Conservation (phyloP, 2,113 vertebrate genomes). For the Corythoichthys haematopterus region DNA sequence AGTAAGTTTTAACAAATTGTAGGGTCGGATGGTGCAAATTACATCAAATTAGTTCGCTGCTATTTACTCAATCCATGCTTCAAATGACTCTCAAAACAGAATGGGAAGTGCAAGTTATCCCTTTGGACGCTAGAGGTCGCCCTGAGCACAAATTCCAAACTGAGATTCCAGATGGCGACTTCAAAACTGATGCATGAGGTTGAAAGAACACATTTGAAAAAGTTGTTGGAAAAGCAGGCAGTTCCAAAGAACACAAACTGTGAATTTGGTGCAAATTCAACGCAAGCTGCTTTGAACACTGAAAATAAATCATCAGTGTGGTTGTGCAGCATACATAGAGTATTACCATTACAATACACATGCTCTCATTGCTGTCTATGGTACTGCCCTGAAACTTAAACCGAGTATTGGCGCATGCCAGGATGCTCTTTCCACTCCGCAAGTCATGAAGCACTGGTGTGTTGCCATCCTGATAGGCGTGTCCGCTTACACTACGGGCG, state of each 20-base stretch:
- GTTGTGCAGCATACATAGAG: neutral
- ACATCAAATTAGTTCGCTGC: neutral
- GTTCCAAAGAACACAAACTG: neutral
- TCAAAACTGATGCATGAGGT: neutral
- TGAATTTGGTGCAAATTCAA: neutral
- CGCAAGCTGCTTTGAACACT: neutral
- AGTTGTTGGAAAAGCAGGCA: neutral
- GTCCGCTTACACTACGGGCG: slow-evolving; percentile 41
- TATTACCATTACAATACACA: neutral
- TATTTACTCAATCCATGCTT: neutral
- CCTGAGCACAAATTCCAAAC: neutral
- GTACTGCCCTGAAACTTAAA: neutral
- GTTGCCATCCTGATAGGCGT: slow-evolving; percentile 29
- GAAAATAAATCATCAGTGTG: neutral
- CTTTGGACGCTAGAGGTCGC: slow-evolving; percentile 45
- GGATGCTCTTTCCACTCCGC: neutral
- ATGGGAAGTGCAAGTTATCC: slow-evolving; percentile 7
- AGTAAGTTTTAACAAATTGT: neutral
- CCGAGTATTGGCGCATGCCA: neutral
- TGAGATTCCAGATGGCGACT: slow-evolving; percentile 2
- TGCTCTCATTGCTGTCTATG: neutral
- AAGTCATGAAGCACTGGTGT: slow-evolving; percentile 6
- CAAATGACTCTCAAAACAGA: neutral
- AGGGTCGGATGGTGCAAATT: no score
- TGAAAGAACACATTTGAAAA: slow-evolving; percentile 1